phyloP scores from a whole-genome alignment of 2,113 vertebrate genomes.

The Capreolus pygargus region DNA sequence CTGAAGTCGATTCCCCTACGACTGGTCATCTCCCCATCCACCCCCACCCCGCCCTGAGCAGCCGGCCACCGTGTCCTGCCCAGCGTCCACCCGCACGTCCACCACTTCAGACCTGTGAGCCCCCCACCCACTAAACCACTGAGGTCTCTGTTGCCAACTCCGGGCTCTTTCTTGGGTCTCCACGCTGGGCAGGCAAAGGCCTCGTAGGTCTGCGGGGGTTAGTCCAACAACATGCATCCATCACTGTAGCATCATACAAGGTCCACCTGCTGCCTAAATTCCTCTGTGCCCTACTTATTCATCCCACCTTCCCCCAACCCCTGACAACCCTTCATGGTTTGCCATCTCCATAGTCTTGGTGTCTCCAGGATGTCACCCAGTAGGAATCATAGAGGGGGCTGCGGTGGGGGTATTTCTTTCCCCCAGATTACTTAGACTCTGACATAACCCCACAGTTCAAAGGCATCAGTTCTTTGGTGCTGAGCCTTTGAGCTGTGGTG shows the following conservation, averaged over 20 bases:
- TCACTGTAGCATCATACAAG: too few species aligned
- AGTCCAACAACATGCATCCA: background rate
- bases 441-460: background rate
- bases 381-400: background rate
- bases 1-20: background rate
- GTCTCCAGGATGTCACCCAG: background rate
- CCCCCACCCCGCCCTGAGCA: background rate
- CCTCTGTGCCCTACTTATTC: background rate
- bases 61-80: background rate
- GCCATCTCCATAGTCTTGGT: too few species aligned
- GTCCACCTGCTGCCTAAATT: too few species aligned
- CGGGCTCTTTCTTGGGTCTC: background rate
- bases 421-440: background rate
- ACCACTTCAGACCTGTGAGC: background rate
- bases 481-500: background rate
- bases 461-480: too few species aligned
- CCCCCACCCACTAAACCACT: background rate
- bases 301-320: background rate
- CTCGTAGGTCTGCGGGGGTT: accelerated
- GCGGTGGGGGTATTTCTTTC: background rate
- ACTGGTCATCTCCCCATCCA: background rate
- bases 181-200: background rate
- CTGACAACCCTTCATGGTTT: background rate
- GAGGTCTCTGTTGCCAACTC: background rate
- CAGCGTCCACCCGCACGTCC: accelerated